Base-by-base conservation (phyloP, 2,113 vertebrate species). In the Phocoena phocoena region DNA sequence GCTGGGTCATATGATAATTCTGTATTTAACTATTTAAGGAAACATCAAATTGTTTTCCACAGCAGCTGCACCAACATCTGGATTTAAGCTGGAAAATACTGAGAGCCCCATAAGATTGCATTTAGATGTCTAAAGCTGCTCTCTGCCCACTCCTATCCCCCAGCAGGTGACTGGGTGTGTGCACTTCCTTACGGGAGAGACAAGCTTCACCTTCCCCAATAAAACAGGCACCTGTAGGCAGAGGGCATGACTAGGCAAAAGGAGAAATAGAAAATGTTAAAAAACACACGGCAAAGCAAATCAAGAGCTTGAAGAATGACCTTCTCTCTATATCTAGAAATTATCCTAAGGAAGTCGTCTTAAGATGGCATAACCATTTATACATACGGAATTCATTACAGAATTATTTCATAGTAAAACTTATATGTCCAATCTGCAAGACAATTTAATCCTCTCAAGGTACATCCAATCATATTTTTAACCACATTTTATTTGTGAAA, bases 401-500 rank as follows among this genome's bases (percentile, higher is more conserved):
- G n/a, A 85, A 63, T 90, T 77, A 60, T 63, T 93, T 95, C 26
- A 68, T 12, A 53, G 60, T 58, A 11, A 95, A 74, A 84, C 41
- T 44, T 65, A 77, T 85, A 88, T 63, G 17, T 67, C 38, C 15
- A 79, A 17, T 71, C 26, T 82, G 25, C 2, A 67, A 88, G 93
- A 88, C 60, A 79, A 65, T 70, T 14, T 79, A 53, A 88, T 85
- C 31, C 55, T 60, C n/a, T 41, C 50, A 31, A 74, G 17, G 8
- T 81, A 25, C 14, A 63, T 6, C 2, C 50, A 80, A 47, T 47
- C 18, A 55, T 47, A 60, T 18, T 74, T 93, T 89, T 65, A 86
- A 71, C 20, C 73, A 12, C 28, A 82, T 79, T 93, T 96, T 71
- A 74, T 36, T n/a, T 77, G 73, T 90, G 80, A 79, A 95, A 90